These are phyloP conservation scores for Germaria angustata DNA, from an alignment of 2,888 invertebrate species.

Conservation along the genomic window DNA sequence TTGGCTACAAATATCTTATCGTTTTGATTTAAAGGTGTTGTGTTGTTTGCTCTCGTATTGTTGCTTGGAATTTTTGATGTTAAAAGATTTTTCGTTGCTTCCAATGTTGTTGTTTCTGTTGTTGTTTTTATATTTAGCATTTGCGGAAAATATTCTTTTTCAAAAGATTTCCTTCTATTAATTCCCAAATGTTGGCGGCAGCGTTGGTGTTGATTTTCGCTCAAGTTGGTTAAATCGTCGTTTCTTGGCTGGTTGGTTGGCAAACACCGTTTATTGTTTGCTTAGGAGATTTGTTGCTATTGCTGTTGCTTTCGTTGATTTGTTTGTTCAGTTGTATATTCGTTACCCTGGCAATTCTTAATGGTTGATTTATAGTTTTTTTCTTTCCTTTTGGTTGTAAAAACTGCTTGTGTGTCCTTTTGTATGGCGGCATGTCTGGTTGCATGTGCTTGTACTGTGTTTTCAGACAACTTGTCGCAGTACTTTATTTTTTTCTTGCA, in stretches of 20 bases:
- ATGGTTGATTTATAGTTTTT: neutral
- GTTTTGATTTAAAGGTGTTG: neutral
- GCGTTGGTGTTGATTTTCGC: conserved; percentile 13
- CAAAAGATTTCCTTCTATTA: conserved; percentile 48
- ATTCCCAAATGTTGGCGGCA: conserved; percentile 56
- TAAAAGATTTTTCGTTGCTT: neutral
- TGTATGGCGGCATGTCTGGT: neutral
- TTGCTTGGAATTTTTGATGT: conserved; percentile 30
- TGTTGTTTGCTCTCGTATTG: neutral
- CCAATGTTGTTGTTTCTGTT: neutral
- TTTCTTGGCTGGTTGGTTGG: conserved; percentile 35
- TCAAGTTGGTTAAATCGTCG: conserved; percentile 40
- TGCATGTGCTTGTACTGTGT: conserved; percentile 28
- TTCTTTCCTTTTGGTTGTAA: conserved; percentile 14
- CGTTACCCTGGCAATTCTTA: conserved; percentile 20
- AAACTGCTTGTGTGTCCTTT: conserved; percentile 8
- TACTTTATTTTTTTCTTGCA: neutral
- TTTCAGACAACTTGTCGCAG: conserved; percentile 44
- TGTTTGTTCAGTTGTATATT: conserved; percentile 38
- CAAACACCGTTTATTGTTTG: conserved; percentile 63
- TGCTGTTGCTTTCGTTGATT: conserved; percentile 45
- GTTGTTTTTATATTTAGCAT: neutral
- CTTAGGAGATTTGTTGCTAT: conserved; percentile 53
- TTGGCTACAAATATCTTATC: neutral
- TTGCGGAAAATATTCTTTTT: neutral